Evolutionary conservation across 2,888 invertebrate species (phyloP).

Genomic region (Vandiemenella viatica): DNA sequence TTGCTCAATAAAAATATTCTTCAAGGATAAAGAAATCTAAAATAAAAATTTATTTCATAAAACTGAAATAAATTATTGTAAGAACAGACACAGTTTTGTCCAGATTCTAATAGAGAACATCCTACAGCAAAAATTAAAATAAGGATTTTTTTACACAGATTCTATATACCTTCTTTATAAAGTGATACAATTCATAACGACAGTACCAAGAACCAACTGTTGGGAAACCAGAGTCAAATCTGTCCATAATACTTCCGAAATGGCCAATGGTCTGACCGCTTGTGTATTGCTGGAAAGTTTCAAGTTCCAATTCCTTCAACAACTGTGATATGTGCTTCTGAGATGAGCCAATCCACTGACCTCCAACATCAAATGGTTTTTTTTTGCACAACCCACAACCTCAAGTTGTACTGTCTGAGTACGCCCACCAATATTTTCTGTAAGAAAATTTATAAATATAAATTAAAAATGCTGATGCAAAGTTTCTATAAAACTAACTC

Average conservation of each 20-base stretch:
- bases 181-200: constrained; percentile 1
- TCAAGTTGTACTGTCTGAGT: background rate
- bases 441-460: background rate
- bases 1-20: no score
- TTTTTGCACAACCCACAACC: background rate
- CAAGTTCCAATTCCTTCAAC: constrained; percentile 1
- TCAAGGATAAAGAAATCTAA: no score
- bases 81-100: no score
- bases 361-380: constrained; percentile 4
- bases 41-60: no score
- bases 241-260: background rate
- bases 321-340: constrained; percentile 2
- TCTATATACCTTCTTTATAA: background rate
- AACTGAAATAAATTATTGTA: no score
- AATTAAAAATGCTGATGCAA: no score
- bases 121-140: no score
- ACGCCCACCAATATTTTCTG: constrained; percentile 5
- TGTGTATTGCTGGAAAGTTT: constrained; percentile 2
- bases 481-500: no score
- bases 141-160: background rate
- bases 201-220: background rate
- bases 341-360: constrained; percentile 1
- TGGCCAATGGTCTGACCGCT: background rate
- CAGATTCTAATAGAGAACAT: no score
- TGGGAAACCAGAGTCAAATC: background rate